Evolutionary conservation across 92 coral and sea anemone genomes (phyloP).

Genomic region (Palythoa grandis): DNA sequence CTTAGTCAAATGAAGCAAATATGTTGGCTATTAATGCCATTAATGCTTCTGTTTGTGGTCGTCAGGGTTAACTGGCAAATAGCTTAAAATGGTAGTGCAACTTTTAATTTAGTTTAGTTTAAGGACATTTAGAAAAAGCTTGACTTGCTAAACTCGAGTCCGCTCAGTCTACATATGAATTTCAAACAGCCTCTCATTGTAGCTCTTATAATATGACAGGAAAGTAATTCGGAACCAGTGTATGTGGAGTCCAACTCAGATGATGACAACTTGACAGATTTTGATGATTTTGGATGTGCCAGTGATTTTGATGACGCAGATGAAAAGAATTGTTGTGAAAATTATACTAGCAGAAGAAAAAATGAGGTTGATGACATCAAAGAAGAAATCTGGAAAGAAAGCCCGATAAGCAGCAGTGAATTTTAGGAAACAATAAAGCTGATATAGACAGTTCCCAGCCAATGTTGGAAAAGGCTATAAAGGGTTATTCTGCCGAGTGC

Average conservation of each 20-base stretch:
- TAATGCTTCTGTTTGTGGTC: no score
- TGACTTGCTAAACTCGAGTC: no score
- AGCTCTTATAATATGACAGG: slow-evolving; percentile 8
- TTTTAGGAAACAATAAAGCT: slow-evolving; percentile 26
- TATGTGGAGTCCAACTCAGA: slow-evolving; percentile 46
- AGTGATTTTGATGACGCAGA: slow-evolving; percentile 42
- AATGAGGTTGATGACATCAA: slow-evolving; percentile 14
- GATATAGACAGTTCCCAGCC: slow-evolving; percentile 9
- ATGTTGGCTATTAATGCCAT: no score
- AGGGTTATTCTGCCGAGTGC: background rate
- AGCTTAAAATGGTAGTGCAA: no score
- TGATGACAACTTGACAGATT: slow-evolving; percentile 10
- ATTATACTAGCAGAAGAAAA: slow-evolving; percentile 2
- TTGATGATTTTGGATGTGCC: slow-evolving; percentile 20
- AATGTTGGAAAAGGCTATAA: background rate
- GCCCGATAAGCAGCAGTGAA: slow-evolving; percentile 11
- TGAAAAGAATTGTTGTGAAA: background rate
- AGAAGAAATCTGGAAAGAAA: slow-evolving; percentile 18
- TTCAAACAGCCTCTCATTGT: background rate
- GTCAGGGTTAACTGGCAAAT: no score
- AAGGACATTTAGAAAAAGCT: no score
- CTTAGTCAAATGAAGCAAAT: no score
- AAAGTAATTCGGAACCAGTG: slow-evolving; percentile 38
- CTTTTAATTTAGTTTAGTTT: no score
- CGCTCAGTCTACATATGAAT: no score